phyloP scores from a whole-genome alignment of 1,140 invertebrate species.

The Listronotus bonariensis region DNA sequence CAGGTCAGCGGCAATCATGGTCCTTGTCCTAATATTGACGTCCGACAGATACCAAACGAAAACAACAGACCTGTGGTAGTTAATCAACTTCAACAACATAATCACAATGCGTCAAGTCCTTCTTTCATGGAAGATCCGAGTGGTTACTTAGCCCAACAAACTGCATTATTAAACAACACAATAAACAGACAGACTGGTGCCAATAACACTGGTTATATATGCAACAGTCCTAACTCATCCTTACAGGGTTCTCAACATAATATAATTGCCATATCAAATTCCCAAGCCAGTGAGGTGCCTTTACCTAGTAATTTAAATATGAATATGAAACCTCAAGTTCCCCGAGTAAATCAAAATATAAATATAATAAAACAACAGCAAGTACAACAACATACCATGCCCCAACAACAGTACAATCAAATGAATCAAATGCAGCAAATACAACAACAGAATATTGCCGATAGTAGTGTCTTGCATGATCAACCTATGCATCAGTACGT shows the following conservation, averaged over 20 bases:
- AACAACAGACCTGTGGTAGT: slow-evolving; percentile 52
- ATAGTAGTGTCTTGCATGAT: slow-evolving; percentile 62
- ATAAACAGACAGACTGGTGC: slow-evolving; percentile 75
- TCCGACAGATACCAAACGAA: slow-evolving; percentile 55
- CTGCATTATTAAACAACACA: slow-evolving; percentile 79
- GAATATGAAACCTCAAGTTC: slow-evolving; percentile 42
- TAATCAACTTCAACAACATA: slow-evolving; percentile 53
- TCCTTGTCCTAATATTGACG: slow-evolving; percentile 63
- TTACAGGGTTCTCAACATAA: slow-evolving; percentile 43
- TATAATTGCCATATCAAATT: slow-evolving; percentile 41
- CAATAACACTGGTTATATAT: slow-evolving; percentile 52
- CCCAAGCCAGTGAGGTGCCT: slow-evolving; percentile 54
- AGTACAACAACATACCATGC: slow-evolving; percentile 32
- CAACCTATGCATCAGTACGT: slow-evolving; percentile 41
- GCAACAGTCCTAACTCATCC: slow-evolving; percentile 51
- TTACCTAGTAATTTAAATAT: slow-evolving; percentile 56
- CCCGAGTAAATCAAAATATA: slow-evolving; percentile 37
- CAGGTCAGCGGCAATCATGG: slow-evolving; percentile 19
- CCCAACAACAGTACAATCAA: slow-evolving; percentile 39
- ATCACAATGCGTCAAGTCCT: slow-evolving; percentile 57
- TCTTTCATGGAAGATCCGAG: slow-evolving; percentile 88
- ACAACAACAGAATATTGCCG: slow-evolving; percentile 48
- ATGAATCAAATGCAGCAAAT: slow-evolving; percentile 34
- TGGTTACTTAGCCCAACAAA: slow-evolving; percentile 85
- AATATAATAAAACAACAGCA: slow-evolving; percentile 10